Evolutionary conservation across 1,140 invertebrate species (phyloP), one percentile per base, ranked within the genome.

Genomic region (Tetraneura akinire): DNA sequence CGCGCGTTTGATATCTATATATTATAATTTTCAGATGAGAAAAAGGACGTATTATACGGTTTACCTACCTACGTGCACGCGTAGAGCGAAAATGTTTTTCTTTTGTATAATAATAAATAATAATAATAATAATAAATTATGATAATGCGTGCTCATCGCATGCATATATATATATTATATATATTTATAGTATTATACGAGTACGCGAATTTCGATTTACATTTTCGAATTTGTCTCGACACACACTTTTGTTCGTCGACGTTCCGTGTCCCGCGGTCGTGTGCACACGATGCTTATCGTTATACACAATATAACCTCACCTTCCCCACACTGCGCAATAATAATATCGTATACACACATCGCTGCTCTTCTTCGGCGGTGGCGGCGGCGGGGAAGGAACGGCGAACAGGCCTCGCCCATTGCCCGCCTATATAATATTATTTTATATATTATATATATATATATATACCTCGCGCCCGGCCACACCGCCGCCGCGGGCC

Each of bases 241-340:
- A 51, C 16, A 37, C 71, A 57, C n/a, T 68, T 68, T 45, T 68
- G 37, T 26, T 26, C 70, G 70, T 53, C 70, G 71, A 21, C 26
- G 11, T 42, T 57, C 73, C 73, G 73, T 76, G 71, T 57, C 32
- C 51, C 73, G 73, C 53, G 73, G 73, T 76, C 73, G 73, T 57
- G 53, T 76, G 73, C 23, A 32, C 32, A 57, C 71, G 71, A 74
- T 74, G 51, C 71, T 74, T 74, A 74, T 74, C 71, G 51, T 53
- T 26, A 14, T 53, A 57, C 13, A n/a, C 21, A 45, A 8, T 4
- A 37, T 37, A 37, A 37, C 32, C 32, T 37, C 32, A 37, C 32
- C 32, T 37, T 37, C 32, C 32, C 32, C 32, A n/a, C n/a, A n/a
- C 32, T 37, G n/a, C 8, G 8, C 8, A 37, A 37, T 37, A 37